These are phyloP conservation scores for Tineola bisselliella DNA, from an alignment of 2,888 invertebrate genomes.

Conservation along the genomic window DNA sequence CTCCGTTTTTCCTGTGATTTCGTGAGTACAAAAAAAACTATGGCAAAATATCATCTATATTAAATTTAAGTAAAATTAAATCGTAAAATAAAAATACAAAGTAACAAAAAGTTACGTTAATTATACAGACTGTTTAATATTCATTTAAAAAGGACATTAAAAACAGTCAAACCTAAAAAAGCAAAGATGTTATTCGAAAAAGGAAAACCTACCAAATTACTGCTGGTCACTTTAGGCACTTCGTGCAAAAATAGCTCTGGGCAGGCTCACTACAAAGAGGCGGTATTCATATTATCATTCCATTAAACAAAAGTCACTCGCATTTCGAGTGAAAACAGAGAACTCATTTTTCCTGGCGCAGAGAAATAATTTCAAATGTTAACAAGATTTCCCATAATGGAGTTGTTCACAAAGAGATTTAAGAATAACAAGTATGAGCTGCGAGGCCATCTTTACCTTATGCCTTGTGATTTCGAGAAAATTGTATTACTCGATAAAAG, in stretches of 20 bases:
- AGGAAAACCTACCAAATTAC: background rate
- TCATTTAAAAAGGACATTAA: slow-evolving; percentile 9
- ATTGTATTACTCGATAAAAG: slow-evolving; percentile 35
- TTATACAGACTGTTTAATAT: slow-evolving; percentile 8
- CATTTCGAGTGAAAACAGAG: slow-evolving; percentile 65
- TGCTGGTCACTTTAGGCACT: slow-evolving; percentile 9
- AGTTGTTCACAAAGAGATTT: slow-evolving; percentile 61
- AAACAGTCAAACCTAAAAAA: slow-evolving; percentile 11
- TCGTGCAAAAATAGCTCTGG: slow-evolving; percentile 7
- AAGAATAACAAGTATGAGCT: slow-evolving; percentile 58
- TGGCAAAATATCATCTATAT: background rate
- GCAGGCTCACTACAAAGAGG: slow-evolving; percentile 55
- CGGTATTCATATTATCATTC: slow-evolving; percentile 66
- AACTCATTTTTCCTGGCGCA: slow-evolving; percentile 62
- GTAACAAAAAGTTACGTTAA: background rate
- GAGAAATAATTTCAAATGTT: slow-evolving; percentile 66
- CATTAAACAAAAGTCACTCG: slow-evolving; percentile 68
- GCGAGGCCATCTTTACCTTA: slow-evolving; percentile 24
- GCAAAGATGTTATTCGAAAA: slow-evolving; percentile 4
- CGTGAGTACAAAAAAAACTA: background rate
- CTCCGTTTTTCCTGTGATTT: background rate
- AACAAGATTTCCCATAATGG: slow-evolving; percentile 65
- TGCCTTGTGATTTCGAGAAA: slow-evolving; percentile 36
- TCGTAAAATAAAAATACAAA: background rate
- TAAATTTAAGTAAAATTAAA: background rate